Conservation (phyloP, 2,797 vertebrate species). For the Chelmon rostratus region DNA sequence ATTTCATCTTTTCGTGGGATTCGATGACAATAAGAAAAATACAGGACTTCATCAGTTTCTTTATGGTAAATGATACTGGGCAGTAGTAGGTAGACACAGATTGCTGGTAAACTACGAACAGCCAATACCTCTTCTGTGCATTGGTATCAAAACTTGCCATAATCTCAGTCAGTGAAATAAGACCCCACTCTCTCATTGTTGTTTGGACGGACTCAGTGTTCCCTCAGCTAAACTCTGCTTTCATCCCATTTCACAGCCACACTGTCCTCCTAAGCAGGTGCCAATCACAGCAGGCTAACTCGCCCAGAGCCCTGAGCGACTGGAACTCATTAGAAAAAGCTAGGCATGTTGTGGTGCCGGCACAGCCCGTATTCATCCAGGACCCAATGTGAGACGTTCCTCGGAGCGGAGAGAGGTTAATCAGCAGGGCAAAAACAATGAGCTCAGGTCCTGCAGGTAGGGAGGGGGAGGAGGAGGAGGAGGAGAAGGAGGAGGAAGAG, state of each 20-base stretch:
- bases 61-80: background rate
- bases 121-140: background rate
- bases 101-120: background rate
- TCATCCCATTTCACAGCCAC: conserved; percentile 47
- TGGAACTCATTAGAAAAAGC: conserved; percentile 80
- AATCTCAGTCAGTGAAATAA: conserved; percentile 21
- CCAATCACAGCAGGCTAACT: conserved; percentile 72
- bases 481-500: conserved; percentile 19
- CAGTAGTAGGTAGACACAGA: background rate
- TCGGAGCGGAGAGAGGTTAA: conserved; percentile 77
- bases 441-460: conserved; percentile 73
- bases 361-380: conserved; percentile 54
- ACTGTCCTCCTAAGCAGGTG: conserved; percentile 66
- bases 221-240: conserved; percentile 28
- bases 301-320: conserved; percentile 66
- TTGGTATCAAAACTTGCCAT: conserved; percentile 13
- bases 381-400: conserved; percentile 79
- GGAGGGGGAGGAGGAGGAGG: conserved; percentile 28
- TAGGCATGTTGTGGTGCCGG: conserved; percentile 69
- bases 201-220: conserved; percentile 23
- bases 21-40: background rate
- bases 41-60: background rate
- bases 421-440: conserved; percentile 80
- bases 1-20: background rate
- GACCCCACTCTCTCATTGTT: conserved; percentile 24